Evolutionary conservation across 2,888 invertebrate species (phyloP), one percentile per base, ranked within the genome.

Genomic region (Graphium colonna): DNA sequence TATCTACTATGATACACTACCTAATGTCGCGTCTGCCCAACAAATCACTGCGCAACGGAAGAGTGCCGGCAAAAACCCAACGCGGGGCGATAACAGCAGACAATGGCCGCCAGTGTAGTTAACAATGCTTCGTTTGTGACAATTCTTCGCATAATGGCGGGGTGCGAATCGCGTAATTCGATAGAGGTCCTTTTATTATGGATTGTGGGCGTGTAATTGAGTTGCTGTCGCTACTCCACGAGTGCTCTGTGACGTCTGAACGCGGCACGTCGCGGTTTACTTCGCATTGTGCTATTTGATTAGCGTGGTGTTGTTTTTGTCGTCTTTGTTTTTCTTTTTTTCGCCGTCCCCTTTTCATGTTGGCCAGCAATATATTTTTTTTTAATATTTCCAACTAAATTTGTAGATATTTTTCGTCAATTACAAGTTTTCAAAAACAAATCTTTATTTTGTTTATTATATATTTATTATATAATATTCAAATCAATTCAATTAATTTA

Each of bases 81-180:
- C 75, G 82, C 68, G 66, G 73, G 63, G 74, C 81, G 88, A 88
- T 87, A 87, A 84, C 82, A 77, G 61, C 82, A 82, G 82, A 87
- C 88, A 88, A 87, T 84, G 77, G 77, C 67, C 75, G 71, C 83
- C 82, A 85, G 86, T 86, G 86, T 83, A 76, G 77, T 71, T 73
- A 68, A 88, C 88, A 88, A 88, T 87, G 82, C 72, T 87, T 88
- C 88, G 86, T 88, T 88, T 88, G 86, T 87, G 86, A 79, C 82
- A 75, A 85, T 84, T 87, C 88, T 86, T 85, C 83, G 77, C 84
- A 84, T 80, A 85, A 85, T 84, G 66, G 78, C 79, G 77, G 82
- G 79, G 82, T 73, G 82, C 80, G 77, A 82, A 82, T 77, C 79
- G 81, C 75, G 69, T 85, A 83, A 86, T 81, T 85, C 81, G 82